Conservation (phyloP, 2,888 invertebrate species). For the Drosophila anomalata region DNA sequence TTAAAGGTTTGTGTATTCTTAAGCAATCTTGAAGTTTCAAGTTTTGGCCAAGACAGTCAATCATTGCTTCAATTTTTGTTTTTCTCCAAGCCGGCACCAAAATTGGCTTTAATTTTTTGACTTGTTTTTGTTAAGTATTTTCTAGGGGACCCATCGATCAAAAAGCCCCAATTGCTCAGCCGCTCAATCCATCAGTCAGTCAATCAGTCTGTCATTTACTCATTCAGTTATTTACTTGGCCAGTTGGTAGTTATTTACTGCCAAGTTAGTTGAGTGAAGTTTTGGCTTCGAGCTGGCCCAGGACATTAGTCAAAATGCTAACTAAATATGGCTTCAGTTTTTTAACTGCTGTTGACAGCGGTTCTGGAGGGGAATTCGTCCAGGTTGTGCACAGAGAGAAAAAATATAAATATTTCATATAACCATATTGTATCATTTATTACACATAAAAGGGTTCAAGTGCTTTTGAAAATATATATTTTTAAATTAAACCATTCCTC, state of each 20-base stretch:
- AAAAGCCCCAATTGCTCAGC: slow-evolving; percentile 2
- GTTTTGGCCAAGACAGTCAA: neutral
- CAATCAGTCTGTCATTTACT: neutral
- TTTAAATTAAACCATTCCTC: too few relatives aligned
- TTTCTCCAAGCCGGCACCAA: slow-evolving; percentile 4
- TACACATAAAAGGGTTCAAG: too few relatives aligned
- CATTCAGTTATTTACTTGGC: slow-evolving; percentile 4
- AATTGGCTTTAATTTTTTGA: neutral
- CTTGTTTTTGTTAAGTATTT: neutral
- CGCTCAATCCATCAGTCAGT: slow-evolving; percentile 6
- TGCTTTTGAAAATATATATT: too few relatives aligned
- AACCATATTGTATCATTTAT: too few relatives aligned
- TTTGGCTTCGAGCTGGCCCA: slow-evolving; percentile 2
- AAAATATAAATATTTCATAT: neutral
- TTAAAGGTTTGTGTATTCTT: neutral
- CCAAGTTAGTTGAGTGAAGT: slow-evolving; percentile 10
- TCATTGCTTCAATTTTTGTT: neutral
- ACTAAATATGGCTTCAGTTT: slow-evolving; percentile 33
- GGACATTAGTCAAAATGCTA: slow-evolving; percentile 41
- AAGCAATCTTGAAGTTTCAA: neutral
- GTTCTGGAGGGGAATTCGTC: slow-evolving; percentile 4
- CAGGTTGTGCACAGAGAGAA: neutral
- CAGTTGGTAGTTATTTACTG: slow-evolving; percentile 6
- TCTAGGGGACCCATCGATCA: slow-evolving; percentile 21
- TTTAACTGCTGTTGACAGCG: slow-evolving; percentile 39